Base-by-base conservation (phyloP, 1,140 invertebrate genomes). In the Caenorhabditis tropicalis region DNA sequence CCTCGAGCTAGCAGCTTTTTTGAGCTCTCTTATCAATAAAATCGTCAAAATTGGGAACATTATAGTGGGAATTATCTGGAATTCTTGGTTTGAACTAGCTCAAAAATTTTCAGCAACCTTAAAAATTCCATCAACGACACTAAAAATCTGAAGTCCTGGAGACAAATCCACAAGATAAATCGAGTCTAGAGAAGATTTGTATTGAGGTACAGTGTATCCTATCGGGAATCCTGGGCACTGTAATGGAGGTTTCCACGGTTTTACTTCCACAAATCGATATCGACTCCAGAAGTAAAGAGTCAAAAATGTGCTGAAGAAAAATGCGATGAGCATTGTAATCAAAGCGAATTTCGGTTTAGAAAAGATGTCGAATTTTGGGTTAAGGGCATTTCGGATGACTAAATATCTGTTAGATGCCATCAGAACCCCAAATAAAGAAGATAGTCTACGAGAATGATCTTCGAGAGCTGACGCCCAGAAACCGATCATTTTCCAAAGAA, bases 61-160 rank as follows among this genome's bases (percentile, higher is more conserved):
- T 12, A 46, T 1, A 9, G 36, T 31, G 7, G 65, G 65, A 43
- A 74, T 74, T 1, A 74, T 43, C 65, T 74, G 65, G 15, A 24
- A 56, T 27, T 7, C 10, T n/a, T n/a, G n/a, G n/a, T 21, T n/a
- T n/a, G 9, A 4, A 15, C 7, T 2, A 21, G 7, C 49, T n/a
- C 43, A 19, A 51, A 51, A 19, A 51, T 51, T 19, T 51, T 51
- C n/a, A n/a, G n/a, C 5, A 51, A 19, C 65, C 21, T 43, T 74
- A 21, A 74, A 4, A n/a, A 74, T 36, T 24, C 65, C 65, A 74
- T 74, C 65, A 43, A 74, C n/a, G 19, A 74, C 29, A 31, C 65
- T 74, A n/a, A 74, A 39, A 24, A 74, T 9, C 10, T 43, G 27
- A 27, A 74, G 65, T 4, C 10, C 6, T 2, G 33, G 7, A 1